phyloP scores from a whole-genome alignment of 2,797 vertebrate species.

The Diplodus sargus region DNA sequence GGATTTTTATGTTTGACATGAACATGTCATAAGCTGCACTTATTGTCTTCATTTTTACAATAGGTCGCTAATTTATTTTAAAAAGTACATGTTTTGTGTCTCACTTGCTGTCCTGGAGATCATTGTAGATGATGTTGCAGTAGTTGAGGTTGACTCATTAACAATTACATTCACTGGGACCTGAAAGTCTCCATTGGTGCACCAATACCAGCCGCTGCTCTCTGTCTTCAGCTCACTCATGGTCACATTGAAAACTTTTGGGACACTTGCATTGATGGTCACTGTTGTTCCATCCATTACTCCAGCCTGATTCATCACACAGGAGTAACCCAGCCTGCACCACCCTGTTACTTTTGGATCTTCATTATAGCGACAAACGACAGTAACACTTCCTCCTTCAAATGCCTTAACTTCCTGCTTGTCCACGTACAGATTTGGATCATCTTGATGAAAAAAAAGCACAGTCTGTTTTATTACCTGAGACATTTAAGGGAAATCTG shows the following conservation, averaged over 20 bases:
- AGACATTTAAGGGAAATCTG: neutral
- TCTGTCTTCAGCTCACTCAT: slow-evolving; percentile 44
- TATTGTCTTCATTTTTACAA: neutral
- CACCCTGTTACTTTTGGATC: neutral
- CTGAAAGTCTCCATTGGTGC: neutral
- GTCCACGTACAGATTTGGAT: slow-evolving; percentile 19
- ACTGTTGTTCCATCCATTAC: slow-evolving; percentile 6
- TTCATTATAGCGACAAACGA: neutral
- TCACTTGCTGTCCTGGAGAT: slow-evolving; percentile 21
- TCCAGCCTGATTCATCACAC: neutral
- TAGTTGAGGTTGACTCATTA: neutral
- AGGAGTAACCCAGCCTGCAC: slow-evolving; percentile 47
- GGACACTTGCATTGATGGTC: neutral
- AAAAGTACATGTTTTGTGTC: slow-evolving; percentile 4
- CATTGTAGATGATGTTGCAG: neutral
- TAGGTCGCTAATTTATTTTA: neutral
- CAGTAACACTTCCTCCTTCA: slow-evolving; percentile 44
- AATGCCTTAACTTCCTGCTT: slow-evolving; percentile 27
- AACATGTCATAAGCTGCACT: neutral
- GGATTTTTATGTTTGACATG: neutral
- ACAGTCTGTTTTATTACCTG: neutral
- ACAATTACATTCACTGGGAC: slow-evolving; percentile 50
- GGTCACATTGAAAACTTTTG: slow-evolving; percentile 37
- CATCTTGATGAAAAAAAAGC: slow-evolving; percentile 28
- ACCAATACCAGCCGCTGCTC: slow-evolving; percentile 59